These are phyloP conservation scores for Cinclus mexicanus DNA, from an alignment of 2,113 vertebrate genomes.

Conservation along the genomic window DNA sequence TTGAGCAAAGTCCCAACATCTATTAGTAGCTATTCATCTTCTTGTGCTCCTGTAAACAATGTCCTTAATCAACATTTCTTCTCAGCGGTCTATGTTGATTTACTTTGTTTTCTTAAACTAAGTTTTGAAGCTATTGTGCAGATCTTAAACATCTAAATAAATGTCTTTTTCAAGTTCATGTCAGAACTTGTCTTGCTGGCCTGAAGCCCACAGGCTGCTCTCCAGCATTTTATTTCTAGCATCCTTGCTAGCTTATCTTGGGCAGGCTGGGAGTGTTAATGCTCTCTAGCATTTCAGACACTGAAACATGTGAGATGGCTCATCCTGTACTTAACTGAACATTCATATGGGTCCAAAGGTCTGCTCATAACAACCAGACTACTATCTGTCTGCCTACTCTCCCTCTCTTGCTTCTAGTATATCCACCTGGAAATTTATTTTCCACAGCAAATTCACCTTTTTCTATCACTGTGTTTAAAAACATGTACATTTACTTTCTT, in stretches of 20 bases:
- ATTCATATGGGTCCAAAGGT: neutral
- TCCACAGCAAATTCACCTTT: neutral
- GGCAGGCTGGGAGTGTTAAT: neutral
- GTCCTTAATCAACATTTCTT: slow-evolving; percentile 42
- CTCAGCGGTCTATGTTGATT: slow-evolving; percentile 9
- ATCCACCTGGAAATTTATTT: neutral
- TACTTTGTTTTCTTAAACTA: slow-evolving; percentile 25
- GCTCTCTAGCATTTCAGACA: neutral
- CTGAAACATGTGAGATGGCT: neutral
- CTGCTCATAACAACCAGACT: neutral
- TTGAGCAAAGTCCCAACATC: slow-evolving; percentile 31
- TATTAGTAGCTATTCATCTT: slow-evolving; percentile 57
- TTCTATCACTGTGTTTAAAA: neutral
- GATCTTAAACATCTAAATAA: neutral
- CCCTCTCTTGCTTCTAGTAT: neutral
- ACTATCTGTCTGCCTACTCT: neutral
- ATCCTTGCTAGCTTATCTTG: neutral
- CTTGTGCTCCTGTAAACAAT: slow-evolving; percentile 43
- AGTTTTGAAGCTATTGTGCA: neutral
- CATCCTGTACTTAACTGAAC: neutral
- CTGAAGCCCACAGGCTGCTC: neutral
- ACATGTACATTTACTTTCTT: neutral
- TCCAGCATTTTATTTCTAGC: slow-evolving; percentile 5
- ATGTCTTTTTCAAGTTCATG: neutral
- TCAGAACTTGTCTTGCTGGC: neutral